Base-by-base conservation (phyloP, 2,888 invertebrate genomes). In the Syrista parreyssii region DNA sequence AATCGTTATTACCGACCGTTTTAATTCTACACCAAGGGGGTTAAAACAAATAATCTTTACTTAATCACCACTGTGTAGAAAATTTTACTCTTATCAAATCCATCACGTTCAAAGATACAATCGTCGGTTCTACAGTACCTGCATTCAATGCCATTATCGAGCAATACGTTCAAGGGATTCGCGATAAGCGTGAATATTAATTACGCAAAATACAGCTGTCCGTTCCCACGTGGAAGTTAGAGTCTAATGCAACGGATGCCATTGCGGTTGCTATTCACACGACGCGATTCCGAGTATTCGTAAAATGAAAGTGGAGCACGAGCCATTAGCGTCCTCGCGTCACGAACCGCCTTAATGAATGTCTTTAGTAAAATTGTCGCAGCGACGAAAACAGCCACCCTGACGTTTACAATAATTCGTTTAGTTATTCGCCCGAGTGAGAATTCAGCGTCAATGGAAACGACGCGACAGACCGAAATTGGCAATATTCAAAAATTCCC, bases 161-260 rank as follows among this genome's bases (percentile, higher is more conserved):
- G 23, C 23, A 40, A 9, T 15, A 23, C 23, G 40, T 40, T 40
- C 2, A 40, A 23, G 40, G 40, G 15, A 40, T 40, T 40, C 40
- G 23, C 23, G 40, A 40, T 69, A 12, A 15, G 69, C 69, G 69
- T 15, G 12, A 32, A 32, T 71, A 71, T 71, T 71, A 71, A 71
- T 71, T 71, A 31, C 71, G 71, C 71, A 12, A 71, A 71, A 71
- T 12, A 9, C 71, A 71, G 71, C 31, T 33, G 32, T 31, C 71
- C 1, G 12, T 32, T 71, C 31, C 31, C 71, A 71, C 71, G 11
- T 12, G 12, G 12, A 33, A 15, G 71, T 71, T 71, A 71, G 15
- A 31, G 32, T 31, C 71, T 71, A 71, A 31, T 71, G 32, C 71
- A 31, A 33, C 74, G 74, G 35, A 74, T 74, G 74, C 12, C 33